Evolutionary conservation across 2,888 invertebrate genomes (phyloP), one percentile per base, ranked within the genome.

Genomic region (Hypercompe scribonia): DNA sequence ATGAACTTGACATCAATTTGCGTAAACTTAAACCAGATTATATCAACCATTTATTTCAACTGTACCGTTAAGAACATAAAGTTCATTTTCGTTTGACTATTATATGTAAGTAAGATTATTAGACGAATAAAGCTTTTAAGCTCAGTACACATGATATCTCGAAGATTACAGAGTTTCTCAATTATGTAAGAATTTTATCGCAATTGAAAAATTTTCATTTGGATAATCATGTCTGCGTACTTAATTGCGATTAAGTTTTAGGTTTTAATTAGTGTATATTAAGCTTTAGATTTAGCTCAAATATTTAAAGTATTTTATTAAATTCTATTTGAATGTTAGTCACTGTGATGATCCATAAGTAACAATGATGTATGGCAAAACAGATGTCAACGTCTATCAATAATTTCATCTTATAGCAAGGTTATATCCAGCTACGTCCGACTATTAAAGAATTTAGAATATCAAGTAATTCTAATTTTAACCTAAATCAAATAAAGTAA

Each of bases 121-220:
- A 81, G 77, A 83, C 71, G 78, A 79, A 80, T 83, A 76, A 83
- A 83, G 79, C 83, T 84, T 84, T 84, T 84, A 84, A 79, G 78
- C 78, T 42, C 72, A 77, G 76, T 79, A 76, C 78, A 75, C 71
- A 84, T 33, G 82, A 79, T 84, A 84, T 84, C 84, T 78, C 81
- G 75, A 84, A 84, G 77, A 76, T 70, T 82, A 78, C 80, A 77
- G 78, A 84, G 78, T 80, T 78, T 77, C 82, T 85, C 84, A 84
- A 84, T 84, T 84, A 84, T 83, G 77, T 85, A 77, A 84, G 68
- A 75, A 74, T 63, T 79, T 85, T 85, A 84, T 84, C 85, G 81
- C 79, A 80, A 84, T 81, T 84, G 85, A 82, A 81, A 76, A 76
- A 73, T 80, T 79, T 80, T 82, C 75, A 79, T 73, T 69, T 50